Evolutionary conservation across 2,113 vertebrate genomes (phyloP).

Genomic region (Echinops telfairi): DNA sequence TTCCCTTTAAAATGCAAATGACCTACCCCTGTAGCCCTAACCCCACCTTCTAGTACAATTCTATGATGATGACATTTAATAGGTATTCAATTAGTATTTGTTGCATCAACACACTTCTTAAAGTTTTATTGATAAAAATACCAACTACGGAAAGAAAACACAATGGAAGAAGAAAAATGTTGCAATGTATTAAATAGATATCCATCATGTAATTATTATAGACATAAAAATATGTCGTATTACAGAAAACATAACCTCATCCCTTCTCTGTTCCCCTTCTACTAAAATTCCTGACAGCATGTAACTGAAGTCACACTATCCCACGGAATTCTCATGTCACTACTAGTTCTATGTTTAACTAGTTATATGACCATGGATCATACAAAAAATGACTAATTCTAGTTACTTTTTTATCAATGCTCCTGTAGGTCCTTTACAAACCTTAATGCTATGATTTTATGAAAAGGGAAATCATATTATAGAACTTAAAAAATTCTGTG

Average conservation of each 20-base stretch:
- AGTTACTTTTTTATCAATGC: slow-evolving; percentile 38
- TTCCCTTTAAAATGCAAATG: too few relatives aligned
- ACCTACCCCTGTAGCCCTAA: too few relatives aligned
- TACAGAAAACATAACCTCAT: neutral
- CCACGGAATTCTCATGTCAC: fast-evolving
- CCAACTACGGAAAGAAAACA: neutral
- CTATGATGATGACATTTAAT: too few relatives aligned
- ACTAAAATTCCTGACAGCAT: fast-evolving
- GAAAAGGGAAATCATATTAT: neutral
- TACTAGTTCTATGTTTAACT: neutral
- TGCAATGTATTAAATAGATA: neutral
- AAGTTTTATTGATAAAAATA: neutral
- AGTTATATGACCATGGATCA: neutral
- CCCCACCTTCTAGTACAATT: too few relatives aligned
- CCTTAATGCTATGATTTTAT: neutral
- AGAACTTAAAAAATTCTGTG: slow-evolving; percentile 37
- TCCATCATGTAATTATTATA: neutral
- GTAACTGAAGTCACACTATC: neutral
- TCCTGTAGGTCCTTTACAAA: neutral
- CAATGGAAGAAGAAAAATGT: neutral
- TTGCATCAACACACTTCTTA: too few relatives aligned
- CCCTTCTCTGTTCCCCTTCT: neutral
- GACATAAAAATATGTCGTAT: neutral
- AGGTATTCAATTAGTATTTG: too few relatives aligned
- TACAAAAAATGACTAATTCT: neutral